Percentiles rank a stretch among this genome's conserved stretches.
phyloP scores from a whole-genome alignment of 2,888 invertebrate species.

The Drosophila crucigera region DNA sequence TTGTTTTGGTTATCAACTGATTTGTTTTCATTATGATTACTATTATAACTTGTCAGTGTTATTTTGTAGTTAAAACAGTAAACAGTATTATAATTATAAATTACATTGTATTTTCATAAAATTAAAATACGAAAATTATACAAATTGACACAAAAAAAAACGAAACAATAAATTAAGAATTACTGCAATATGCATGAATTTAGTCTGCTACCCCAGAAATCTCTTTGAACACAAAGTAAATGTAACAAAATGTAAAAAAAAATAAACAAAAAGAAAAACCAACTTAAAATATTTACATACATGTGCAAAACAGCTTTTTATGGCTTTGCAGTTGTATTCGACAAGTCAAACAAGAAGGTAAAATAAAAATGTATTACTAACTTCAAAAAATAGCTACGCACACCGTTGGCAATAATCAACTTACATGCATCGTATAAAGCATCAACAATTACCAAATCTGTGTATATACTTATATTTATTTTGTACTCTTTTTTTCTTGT shows the following conservation, averaged over 20 bases:
- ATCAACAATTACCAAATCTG: constrained; percentile 52
- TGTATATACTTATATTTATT: constrained; percentile 14
- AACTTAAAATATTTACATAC: constrained; percentile 37
- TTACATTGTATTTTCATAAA: constrained; percentile 68
- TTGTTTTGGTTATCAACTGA: constrained; percentile 67
- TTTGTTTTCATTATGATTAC: constrained; percentile 68
- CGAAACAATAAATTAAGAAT: constrained; percentile 37
- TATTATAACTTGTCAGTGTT: constrained; percentile 72
- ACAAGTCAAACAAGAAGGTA: constrained; percentile 40
- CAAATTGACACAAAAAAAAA: constrained; percentile 44
- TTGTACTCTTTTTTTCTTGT: constrained; percentile 1
- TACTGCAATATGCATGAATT: constrained; percentile 79
- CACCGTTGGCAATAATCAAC: constrained; percentile 66
- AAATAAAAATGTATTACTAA: constrained; percentile 25
- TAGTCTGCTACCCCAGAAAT: constrained; percentile 86
- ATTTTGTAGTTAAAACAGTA: constrained; percentile 70
- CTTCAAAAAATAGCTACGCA: constrained; percentile 65
- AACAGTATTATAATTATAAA: constrained; percentile 59
- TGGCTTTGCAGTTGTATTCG: constrained; percentile 42
- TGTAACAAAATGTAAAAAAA: constrained; percentile 13
- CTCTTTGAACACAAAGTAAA: constrained; percentile 63
- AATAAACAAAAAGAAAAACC: not conserved
- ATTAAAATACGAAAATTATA: constrained; percentile 59
- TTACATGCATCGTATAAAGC: constrained; percentile 71
- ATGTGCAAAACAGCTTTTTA: constrained; percentile 38